Evolutionary conservation across 2,113 vertebrate genomes (phyloP).

Genomic region (Aegotheles bennettii): DNA sequence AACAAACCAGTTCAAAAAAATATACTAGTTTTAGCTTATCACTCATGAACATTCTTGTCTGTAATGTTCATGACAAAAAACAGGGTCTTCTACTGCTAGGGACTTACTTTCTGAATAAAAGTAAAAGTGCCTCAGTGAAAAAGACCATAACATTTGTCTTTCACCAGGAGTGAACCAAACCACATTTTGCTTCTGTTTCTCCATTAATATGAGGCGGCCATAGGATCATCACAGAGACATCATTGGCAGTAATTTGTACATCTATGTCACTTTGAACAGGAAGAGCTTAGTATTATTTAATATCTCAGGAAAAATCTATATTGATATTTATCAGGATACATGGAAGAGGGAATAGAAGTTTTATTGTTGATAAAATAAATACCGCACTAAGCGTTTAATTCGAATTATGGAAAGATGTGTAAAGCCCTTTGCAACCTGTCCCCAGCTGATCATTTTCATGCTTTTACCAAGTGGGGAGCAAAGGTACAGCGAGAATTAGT

Average conservation of each 20-base stretch:
- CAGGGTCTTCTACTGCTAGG: background rate
- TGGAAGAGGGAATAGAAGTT: background rate
- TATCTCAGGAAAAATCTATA: background rate
- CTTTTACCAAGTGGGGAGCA: background rate
- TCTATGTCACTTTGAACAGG: background rate
- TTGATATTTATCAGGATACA: background rate
- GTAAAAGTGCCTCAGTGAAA: background rate
- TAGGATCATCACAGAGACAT: background rate
- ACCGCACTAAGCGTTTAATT: background rate
- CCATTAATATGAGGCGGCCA: background rate
- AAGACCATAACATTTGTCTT: background rate
- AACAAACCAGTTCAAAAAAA: background rate
- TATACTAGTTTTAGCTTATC: background rate
- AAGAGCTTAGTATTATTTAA: background rate
- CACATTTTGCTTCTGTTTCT: background rate
- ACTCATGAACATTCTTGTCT: background rate
- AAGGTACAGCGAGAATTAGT: background rate
- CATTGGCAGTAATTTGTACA: background rate
- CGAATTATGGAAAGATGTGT: background rate
- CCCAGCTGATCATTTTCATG: background rate
- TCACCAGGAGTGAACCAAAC: background rate
- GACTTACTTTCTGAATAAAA: background rate
- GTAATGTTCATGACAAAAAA: background rate
- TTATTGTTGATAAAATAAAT: background rate
- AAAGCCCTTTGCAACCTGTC: background rate